A percentile compares a stretch with the other conserved stretches of the same genome.
Evolutionary conservation across 2,797 vertebrate genomes (phyloP).

Genomic region (Poecilia wingei): DNA sequence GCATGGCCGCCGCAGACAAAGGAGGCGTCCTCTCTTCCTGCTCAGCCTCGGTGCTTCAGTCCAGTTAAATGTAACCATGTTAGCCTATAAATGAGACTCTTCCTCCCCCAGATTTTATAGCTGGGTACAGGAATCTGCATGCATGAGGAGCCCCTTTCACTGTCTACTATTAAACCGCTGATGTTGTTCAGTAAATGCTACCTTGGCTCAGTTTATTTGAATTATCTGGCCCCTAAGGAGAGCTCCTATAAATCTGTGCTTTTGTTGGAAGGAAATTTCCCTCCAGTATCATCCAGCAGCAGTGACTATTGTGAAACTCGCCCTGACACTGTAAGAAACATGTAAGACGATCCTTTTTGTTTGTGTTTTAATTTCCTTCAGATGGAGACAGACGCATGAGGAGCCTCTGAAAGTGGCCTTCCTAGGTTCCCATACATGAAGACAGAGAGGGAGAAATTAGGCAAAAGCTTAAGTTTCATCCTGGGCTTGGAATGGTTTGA

Average conservation of each 20-base stretch:
- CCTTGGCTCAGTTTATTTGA: conserved; percentile 71
- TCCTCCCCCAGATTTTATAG: conserved; percentile 70
- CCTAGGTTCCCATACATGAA: conserved; percentile 64
- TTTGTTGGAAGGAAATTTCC: conserved; percentile 65
- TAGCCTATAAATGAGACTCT: conserved; percentile 65
- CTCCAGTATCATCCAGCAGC: conserved; percentile 51
- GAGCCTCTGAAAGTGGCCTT: conserved; percentile 60
- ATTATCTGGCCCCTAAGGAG: conserved; percentile 50
- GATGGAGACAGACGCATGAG: conserved; percentile 62
- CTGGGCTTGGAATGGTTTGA: conserved; percentile 67
- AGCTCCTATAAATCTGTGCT: conserved; percentile 68
- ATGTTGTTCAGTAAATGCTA: conserved; percentile 74
- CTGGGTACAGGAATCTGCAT: conserved; percentile 66
- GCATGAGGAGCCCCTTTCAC: conserved; percentile 68
- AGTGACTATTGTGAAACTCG: conserved; percentile 43
- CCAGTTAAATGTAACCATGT: conserved; percentile 75
- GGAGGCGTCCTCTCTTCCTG: conserved; percentile 62
- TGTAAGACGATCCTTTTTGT: conserved; percentile 45
- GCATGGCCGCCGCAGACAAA: conserved; percentile 64
- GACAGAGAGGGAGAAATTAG: conserved; percentile 66
- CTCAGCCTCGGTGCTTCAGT: conserved; percentile 65
- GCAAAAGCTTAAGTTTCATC: conserved; percentile 75
- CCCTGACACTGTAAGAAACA: conserved; percentile 62
- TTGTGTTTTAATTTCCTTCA: conserved; percentile 62
- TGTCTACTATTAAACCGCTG: conserved; percentile 70